Percentiles rank a stretch among this genome's conserved stretches.
Evolutionary conservation across 2,888 invertebrate genomes (phyloP).

Genomic region (Nemapogon koenigi): DNA sequence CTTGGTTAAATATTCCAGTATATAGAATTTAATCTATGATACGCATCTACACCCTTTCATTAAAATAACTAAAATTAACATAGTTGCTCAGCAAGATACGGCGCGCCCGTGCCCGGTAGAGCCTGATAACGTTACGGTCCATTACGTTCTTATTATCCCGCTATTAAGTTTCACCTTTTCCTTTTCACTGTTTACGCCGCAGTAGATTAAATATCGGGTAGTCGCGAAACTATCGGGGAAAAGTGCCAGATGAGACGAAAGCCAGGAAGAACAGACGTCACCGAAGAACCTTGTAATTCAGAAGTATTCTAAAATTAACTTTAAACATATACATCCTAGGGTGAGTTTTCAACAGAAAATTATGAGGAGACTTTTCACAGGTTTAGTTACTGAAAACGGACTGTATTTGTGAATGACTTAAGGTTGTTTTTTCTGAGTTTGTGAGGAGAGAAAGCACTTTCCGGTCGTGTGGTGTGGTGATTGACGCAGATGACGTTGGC

Average conservation of each 20-base stretch:
- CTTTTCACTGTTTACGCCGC: conserved; percentile 6
- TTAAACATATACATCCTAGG: conserved; percentile 12
- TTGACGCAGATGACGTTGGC: conserved; percentile 44
- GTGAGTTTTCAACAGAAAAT: not conserved
- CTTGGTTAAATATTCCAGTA: too few species aligned
- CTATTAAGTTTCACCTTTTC: conserved; percentile 10
- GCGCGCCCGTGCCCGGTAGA: too few species aligned
- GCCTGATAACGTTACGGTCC: not conserved
- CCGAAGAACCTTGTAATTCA: conserved; percentile 16
- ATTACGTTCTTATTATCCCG: conserved; percentile 3
- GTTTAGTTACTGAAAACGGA: too few species aligned
- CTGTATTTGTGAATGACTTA: not conserved
- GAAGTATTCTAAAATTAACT: conserved; percentile 24
- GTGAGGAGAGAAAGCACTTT: conserved; percentile 57
- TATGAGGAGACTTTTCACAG: not conserved
- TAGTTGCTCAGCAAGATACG: too few species aligned
- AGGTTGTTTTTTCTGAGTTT: conserved; percentile 2
- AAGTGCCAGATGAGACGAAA: conserved; percentile 37
- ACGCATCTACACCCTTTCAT: too few species aligned
- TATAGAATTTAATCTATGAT: too few species aligned
- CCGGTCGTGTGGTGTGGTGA: conserved; percentile 40
- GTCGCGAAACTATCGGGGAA: conserved; percentile 34
- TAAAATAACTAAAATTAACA: too few species aligned
- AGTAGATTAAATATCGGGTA: conserved; percentile 37
- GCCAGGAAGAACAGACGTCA: conserved; percentile 42